Evolutionary conservation across 2,797 vertebrate genomes (phyloP), one percentile per base, ranked within the genome.

Genomic region (Fratercula arctica): DNA sequence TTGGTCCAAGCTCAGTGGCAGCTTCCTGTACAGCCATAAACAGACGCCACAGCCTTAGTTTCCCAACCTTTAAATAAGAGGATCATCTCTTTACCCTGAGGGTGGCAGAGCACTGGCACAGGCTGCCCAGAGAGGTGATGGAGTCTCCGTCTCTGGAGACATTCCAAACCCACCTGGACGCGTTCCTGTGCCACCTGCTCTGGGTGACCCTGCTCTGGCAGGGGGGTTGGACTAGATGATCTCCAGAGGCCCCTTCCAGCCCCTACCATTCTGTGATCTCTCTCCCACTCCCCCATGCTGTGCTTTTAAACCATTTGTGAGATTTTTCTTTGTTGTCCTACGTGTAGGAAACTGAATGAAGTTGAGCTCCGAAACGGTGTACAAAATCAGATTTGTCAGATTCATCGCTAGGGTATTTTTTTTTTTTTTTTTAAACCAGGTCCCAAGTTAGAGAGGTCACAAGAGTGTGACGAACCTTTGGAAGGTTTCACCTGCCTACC

Each of bases 211-310:
- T 48, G 46, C 46, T 48, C 46, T 48, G 46, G 46, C 46, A 48
- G 46, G 46, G 46, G 46, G 46, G 46, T 23, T 48, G 46, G 46
- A 48, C 21, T 23, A 10, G 46, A 23, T 48, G 46, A 4, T 48
- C 46, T 48, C 46, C 46, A 48, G 46, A 48, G 46, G 46, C 13
- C 46, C 46, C 46, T 48, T 48, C 46, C 46, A 48, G 7, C 46
- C 46, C 46, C 46, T 6, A 5, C 45, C 18, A 10, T 46, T 21
- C 46, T 48, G 46, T 48, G 46, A 48, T 48, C 11, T 46, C 33
- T 59, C 35, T 18, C 13, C 20, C 11, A 0, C 11, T 31, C 6
- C 19, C 8, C 9, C 5, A 6, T 48, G 29, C 12, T 0, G 1
- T 16, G 43, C 16, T 81, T 83, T 78, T 35, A 57, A 87, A 63